A percentile compares a stretch with the other conserved stretches of the same genome.
phyloP scores from a whole-genome alignment of 2,113 vertebrate genomes.

The Recurvirostra avosetta region DNA sequence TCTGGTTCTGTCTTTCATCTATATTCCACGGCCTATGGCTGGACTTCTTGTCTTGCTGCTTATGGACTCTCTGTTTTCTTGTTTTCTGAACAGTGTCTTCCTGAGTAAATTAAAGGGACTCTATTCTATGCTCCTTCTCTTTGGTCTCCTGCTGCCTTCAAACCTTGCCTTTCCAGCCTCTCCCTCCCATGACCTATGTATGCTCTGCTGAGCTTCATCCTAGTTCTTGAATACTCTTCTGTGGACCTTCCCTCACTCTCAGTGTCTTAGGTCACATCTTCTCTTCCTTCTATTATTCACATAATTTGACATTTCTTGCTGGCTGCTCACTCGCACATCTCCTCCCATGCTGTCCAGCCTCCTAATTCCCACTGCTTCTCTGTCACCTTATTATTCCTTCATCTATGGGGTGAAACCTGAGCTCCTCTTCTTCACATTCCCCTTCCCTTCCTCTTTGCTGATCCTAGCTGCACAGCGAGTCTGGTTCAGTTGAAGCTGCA shows the following conservation, averaged over 20 bases:
- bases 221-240: neutral
- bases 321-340: neutral
- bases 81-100: neutral
- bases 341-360: neutral
- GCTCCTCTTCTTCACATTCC: neutral
- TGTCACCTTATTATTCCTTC: neutral
- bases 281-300: neutral
- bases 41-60: neutral
- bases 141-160: neutral
- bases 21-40: neutral
- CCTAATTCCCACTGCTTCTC: neutral
- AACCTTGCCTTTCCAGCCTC: neutral
- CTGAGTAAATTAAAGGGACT: neutral
- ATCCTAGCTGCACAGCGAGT: rapidly evolving
- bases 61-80: neutral
- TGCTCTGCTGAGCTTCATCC: neutral
- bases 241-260: neutral
- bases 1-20: neutral
- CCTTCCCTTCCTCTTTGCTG: neutral
- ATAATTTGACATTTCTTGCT: neutral
- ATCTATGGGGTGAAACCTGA: neutral
- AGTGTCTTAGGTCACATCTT: neutral
- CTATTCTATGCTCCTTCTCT: neutral
- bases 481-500: neutral
- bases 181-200: neutral